phyloP scores from a whole-genome alignment of 2,888 invertebrate genomes.

The Euclidia mi region DNA sequence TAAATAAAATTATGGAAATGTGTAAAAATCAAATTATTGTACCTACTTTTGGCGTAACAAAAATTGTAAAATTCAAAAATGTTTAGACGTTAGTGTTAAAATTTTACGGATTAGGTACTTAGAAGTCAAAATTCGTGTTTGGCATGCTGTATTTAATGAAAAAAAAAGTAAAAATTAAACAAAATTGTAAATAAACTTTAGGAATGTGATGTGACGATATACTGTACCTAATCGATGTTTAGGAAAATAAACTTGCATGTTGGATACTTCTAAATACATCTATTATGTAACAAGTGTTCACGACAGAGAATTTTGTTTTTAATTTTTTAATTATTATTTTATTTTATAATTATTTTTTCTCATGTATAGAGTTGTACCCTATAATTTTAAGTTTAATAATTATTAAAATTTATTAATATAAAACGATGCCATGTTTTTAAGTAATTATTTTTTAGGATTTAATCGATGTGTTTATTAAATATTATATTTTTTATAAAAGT shows the following conservation, averaged over 20 bases:
- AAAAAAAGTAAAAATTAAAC: constrained; percentile 61
- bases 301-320: constrained; percentile 64
- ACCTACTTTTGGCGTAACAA: constrained; percentile 79
- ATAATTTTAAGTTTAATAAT: constrained; percentile 56
- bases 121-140: constrained; percentile 87
- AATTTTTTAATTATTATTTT: constrained; percentile 52
- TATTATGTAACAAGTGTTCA: constrained; percentile 65
- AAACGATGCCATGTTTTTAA: constrained; percentile 88
- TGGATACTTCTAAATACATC: constrained; percentile 55
- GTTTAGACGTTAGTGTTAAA: constrained; percentile 78
- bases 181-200: constrained; percentile 83
- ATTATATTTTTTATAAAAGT: constrained; percentile 88
- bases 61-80: constrained; percentile 82
- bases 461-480: constrained; percentile 85
- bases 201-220: constrained; percentile 84
- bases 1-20: constrained; percentile 62
- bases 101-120: constrained; percentile 70
- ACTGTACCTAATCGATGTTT: constrained; percentile 84
- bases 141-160: constrained; percentile 80
- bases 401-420: constrained; percentile 67
- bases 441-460: constrained; percentile 83
- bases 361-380: constrained; percentile 62
- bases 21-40: constrained; percentile 76
- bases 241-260: constrained; percentile 67
- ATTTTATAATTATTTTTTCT: constrained; percentile 49